These are phyloP conservation scores for Gallinago stenura DNA, from an alignment of 2,797 vertebrate genomes.

Conservation along the genomic window DNA sequence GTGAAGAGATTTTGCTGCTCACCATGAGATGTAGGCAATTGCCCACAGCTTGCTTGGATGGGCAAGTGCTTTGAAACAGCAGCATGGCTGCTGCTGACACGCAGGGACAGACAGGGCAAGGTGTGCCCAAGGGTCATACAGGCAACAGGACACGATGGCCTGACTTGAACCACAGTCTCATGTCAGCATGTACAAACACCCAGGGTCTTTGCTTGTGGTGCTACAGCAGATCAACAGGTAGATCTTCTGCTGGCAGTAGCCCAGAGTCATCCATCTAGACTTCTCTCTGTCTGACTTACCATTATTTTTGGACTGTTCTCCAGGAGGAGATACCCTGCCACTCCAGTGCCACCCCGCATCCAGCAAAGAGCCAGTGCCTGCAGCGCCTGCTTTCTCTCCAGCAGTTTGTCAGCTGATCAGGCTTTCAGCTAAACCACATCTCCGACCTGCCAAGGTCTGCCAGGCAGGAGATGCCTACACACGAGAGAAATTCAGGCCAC, in stretches of 20 bases:
- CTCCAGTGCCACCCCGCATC: constrained; percentile 63
- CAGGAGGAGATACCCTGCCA: constrained; percentile 84
- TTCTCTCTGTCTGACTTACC: not conserved
- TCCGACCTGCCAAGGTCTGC: constrained; percentile 85
- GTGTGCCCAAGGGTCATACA: not conserved
- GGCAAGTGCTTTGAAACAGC: not conserved
- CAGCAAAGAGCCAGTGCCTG: constrained; percentile 11
- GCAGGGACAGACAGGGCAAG: accelerated
- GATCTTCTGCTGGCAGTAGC: not conserved
- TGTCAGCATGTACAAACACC: accelerated
- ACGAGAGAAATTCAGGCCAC: constrained; percentile 86
- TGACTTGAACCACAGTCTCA: not conserved
- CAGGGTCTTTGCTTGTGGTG: accelerated
- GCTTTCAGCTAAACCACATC: constrained; percentile 72
- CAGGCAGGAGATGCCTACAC: constrained; percentile 85
- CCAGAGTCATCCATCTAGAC: not conserved
- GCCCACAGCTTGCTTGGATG: not conserved
- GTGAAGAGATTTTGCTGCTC: not conserved
- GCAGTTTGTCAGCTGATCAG: not conserved
- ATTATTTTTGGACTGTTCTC: not conserved
- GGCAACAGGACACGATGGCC: accelerated
- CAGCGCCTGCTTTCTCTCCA: not conserved
- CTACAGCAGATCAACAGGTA: not conserved
- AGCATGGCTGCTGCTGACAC: not conserved
- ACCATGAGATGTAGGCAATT: accelerated